Percentiles rank a stretch among this genome's conserved stretches.
Conservation (phyloP, 1,140 invertebrate genomes). For the Tetragnatha versicolor region DNA sequence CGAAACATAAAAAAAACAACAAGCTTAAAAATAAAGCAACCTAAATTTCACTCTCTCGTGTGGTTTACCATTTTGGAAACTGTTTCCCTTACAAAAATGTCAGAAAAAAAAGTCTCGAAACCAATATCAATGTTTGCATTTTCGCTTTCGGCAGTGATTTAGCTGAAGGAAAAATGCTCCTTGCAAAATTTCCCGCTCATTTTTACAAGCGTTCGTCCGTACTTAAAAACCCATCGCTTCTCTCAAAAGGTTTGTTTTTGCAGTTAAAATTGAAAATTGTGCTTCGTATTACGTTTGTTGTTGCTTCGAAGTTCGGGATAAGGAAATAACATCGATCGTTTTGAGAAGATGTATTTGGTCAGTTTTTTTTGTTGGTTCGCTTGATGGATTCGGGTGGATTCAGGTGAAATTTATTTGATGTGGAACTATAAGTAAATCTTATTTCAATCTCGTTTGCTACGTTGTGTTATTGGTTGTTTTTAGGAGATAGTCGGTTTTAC, state of each 20-base stretch:
- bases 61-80: not conserved
- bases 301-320: not conserved
- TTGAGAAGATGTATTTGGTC: not conserved
- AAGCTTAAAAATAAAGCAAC: not conserved
- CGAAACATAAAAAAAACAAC: not conserved
- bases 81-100: no score
- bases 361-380: no score
- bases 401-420: no score
- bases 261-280: conserved; percentile 12
- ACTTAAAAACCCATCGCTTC: conserved; percentile 14
- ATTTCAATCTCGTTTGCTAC: no score
- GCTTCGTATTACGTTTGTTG: no score
- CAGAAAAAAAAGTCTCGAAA: not conserved
- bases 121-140: not conserved
- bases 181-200: not conserved
- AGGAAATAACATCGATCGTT: not conserved
- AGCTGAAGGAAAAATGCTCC: not conserved
- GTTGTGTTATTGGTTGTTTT: no score
- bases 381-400: no score
- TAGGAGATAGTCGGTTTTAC: no score
- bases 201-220: not conserved
- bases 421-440: no score
- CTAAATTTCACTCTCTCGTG: not conserved
- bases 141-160: not conserved
- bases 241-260: not conserved